These are phyloP conservation scores for Danaus melanippus DNA, from an alignment of 1,140 invertebrate species.

Conservation along the genomic window DNA sequence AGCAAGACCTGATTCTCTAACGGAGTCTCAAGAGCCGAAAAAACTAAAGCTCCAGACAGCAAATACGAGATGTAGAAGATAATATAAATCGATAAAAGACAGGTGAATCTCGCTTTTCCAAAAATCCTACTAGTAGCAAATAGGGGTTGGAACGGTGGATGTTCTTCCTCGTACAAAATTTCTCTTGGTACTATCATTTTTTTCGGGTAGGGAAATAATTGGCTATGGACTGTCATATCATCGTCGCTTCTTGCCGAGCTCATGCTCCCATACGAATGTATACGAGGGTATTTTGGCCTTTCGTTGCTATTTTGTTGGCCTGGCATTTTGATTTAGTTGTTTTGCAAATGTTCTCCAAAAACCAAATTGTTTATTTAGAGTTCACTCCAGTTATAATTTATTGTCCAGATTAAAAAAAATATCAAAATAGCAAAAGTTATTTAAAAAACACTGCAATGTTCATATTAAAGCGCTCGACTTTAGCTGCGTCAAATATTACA, in stretches of 20 bases:
- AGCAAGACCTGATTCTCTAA: constrained; percentile 74
- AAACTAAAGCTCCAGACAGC: constrained; percentile 81
- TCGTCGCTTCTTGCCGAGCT: constrained; percentile 52
- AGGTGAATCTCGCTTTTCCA: constrained; percentile 64
- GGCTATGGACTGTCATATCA: constrained; percentile 64
- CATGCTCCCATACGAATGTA: constrained; percentile 65
- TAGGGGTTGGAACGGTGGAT: constrained; percentile 53
- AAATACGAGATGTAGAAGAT: constrained; percentile 82
- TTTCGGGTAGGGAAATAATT: constrained; percentile 52
- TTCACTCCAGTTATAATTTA: too few species aligned
- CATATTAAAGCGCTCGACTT: constrained; percentile 4
- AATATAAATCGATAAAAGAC: constrained; percentile 70
- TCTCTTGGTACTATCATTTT: constrained; percentile 56
- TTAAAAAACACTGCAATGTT: background rate
- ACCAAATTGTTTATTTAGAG: too few species aligned
- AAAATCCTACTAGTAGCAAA: constrained; percentile 50
- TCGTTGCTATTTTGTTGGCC: constrained; percentile 29
- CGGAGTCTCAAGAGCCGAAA: constrained; percentile 82
- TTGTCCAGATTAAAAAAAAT: background rate
- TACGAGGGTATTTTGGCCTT: constrained; percentile 43
- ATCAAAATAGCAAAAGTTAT: background rate
- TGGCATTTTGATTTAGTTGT: background rate
- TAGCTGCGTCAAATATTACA: constrained; percentile 3
- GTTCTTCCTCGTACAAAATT: constrained; percentile 55
- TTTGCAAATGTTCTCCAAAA: too few species aligned